Evolutionary conservation across 2,797 vertebrate species (phyloP).

Genomic region (Podargus strigoides): DNA sequence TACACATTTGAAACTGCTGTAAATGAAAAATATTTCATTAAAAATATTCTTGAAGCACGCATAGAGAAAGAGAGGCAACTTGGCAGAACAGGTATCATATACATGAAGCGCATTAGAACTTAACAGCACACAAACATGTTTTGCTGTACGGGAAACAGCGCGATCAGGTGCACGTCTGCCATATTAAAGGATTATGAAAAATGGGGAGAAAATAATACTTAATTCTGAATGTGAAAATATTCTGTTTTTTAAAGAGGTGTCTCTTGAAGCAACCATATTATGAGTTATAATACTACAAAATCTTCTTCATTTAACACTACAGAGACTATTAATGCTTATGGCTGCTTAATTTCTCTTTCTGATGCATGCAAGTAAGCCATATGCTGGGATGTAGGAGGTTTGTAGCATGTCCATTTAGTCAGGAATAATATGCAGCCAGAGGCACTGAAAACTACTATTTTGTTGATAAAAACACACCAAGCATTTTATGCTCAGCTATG

Average conservation of each 20-base stretch:
- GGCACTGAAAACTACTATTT: background rate
- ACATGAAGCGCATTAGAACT: background rate
- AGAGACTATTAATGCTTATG: slow-evolving; percentile 8
- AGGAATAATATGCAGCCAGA: slow-evolving; percentile 36
- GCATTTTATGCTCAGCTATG: slow-evolving; percentile 9
- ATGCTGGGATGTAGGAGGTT: slow-evolving; percentile 18
- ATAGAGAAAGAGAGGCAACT: background rate
- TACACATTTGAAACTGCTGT: background rate
- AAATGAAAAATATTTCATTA: background rate
- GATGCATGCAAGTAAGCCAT: background rate
- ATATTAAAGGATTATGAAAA: slow-evolving; percentile 22
- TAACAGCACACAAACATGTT: background rate
- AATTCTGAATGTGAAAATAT: slow-evolving; percentile 31
- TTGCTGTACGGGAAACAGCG: background rate
- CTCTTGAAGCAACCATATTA: background rate
- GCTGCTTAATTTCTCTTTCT: slow-evolving; percentile 23
- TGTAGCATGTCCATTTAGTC: slow-evolving; percentile 34
- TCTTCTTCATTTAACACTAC: background rate
- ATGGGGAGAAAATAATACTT: slow-evolving; percentile 11
- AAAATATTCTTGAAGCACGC: background rate
- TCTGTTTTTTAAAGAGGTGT: background rate
- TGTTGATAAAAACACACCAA: slow-evolving; percentile 4
- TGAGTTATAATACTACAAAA: background rate
- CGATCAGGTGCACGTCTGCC: background rate
- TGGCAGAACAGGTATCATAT: background rate